Evolutionary conservation across 2,888 invertebrate species (phyloP), one percentile per base, ranked within the genome.

Genomic region (Erebia epiphron): DNA sequence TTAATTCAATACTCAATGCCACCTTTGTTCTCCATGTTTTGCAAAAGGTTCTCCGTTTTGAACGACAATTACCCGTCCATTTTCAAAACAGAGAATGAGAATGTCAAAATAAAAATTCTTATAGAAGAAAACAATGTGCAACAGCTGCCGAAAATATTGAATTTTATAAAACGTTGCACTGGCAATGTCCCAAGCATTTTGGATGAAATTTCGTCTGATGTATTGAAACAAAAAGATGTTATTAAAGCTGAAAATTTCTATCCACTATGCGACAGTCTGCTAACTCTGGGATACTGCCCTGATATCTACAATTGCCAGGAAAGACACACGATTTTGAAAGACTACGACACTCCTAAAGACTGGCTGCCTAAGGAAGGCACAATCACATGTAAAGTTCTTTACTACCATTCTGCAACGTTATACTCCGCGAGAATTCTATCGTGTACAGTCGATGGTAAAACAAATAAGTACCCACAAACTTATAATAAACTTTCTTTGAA

Each of bases 1-100:
- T 86, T 97, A 43, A 92, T 98, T 16, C 97, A 97, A 83, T 97
- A 95, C 85, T 96, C 96, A 2, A 83, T 97, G 75, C 95, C 96
- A 0, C 80, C 86, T 41, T 87, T 94, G 0, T 96, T 95, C 85
- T 95, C 96, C 0, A 92, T 93, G 80, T 97, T 97, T 82, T 95
- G 95, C 61, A 95, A 94, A 79, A 91, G 97, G 72, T 96, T 97
- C 80, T 94, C 95, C 0, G 95, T 95, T 26, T 87, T 97, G 57
- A 93, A 95, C 70, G 94, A 96, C 75, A 95, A 95, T 79, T 95
- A 95, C 79, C 82, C 85, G 11, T 90, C 91, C 2, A 85, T 92
- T 75, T 92, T 90, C 74, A 83, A 80, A 70, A 49, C 73, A 0
- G 69, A 82, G 10, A 81, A 84, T 54, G 75, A 79, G 11, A 75